Evolutionary conservation across 1,140 invertebrate species (phyloP).

Genomic region (Pseudomyrmex flavicornis): DNA sequence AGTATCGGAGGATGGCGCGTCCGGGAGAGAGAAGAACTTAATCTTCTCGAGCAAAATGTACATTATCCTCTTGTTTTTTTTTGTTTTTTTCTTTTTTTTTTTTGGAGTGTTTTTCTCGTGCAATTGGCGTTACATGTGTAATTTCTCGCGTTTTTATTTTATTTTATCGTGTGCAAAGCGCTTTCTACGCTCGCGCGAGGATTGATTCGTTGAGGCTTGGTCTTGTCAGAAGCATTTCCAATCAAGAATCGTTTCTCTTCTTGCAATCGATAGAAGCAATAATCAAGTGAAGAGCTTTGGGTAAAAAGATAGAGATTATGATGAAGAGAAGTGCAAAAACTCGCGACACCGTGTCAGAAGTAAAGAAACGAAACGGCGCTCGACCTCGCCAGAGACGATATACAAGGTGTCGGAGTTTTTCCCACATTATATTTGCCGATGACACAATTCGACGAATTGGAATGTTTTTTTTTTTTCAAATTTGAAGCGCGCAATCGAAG

Average conservation of each 20-base stretch:
- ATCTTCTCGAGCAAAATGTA: neutral
- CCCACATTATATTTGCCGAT: neutral
- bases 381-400: neutral
- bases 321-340: neutral
- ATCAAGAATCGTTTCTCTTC: constrained; percentile 8
- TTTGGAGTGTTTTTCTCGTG: neutral
- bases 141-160: too few relatives aligned
- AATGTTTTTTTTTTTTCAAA: neutral
- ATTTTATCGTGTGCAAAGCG: too few relatives aligned
- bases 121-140: too few relatives aligned
- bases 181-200: too few relatives aligned
- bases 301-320: constrained; percentile 28
- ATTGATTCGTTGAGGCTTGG: constrained; percentile 4
- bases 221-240: neutral
- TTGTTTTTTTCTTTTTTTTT: neutral
- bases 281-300: neutral
- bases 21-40: neutral
- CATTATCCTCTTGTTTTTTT: neutral
- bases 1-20: neutral
- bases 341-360: neutral
- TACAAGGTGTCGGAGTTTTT: neutral
- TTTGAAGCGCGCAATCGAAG: too few relatives aligned
- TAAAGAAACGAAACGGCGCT: neutral
- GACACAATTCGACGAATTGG: neutral
- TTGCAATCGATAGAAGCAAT: constrained; percentile 16